These are phyloP conservation scores for Typhlichthys eigenmanni DNA, from an alignment of 2,797 vertebrate genomes.

Conservation along the genomic window DNA sequence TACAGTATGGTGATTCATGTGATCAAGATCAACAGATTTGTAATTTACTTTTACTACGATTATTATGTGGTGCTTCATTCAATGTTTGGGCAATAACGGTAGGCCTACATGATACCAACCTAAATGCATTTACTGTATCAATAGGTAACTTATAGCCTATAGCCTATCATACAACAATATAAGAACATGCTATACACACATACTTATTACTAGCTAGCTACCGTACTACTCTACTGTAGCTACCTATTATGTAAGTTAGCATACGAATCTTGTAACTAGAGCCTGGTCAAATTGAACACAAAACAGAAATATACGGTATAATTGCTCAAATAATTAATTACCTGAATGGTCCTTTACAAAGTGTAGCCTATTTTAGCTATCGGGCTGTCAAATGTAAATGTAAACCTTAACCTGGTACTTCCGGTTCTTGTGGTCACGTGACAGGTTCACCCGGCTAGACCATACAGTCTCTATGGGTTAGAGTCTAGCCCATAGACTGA, in stretches of 20 bases:
- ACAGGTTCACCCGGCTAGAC: background rate
- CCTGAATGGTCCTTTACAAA: fast-evolving
- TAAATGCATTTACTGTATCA: no score
- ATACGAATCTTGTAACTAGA: background rate
- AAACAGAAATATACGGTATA: no score
- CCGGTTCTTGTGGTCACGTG: conserved; percentile 29
- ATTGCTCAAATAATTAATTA: background rate
- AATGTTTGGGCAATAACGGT: background rate
- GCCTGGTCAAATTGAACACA: no score
- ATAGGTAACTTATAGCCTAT: no score
- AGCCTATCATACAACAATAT: no score
- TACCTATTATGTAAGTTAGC: conserved; percentile 14
- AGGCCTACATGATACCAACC: no score
- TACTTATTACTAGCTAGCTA: background rate
- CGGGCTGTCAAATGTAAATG: background rate
- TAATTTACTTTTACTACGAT: no score
- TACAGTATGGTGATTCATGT: background rate
- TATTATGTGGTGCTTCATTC: background rate
- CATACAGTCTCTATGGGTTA: no score
- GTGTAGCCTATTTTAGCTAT: conserved; percentile 12
- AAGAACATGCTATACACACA: no score
- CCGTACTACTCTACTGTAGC: conserved; percentile 12
- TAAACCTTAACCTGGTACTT: conserved; percentile 24
- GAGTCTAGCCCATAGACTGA: no score
- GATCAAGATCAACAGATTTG: no score